phyloP scores from a whole-genome alignment of 1,140 invertebrate genomes.

The Papilio helenus region DNA sequence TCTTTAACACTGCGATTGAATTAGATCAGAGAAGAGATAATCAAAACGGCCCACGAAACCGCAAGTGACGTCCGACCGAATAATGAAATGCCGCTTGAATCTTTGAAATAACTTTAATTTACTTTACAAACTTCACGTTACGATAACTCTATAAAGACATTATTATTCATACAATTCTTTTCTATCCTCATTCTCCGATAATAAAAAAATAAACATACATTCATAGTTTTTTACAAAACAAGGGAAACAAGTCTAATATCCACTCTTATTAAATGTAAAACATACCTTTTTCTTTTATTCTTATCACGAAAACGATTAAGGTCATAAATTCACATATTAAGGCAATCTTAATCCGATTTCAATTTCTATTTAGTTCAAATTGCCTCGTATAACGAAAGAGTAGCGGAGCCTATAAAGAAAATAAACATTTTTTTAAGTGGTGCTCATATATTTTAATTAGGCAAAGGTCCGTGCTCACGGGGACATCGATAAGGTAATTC shows the following conservation, averaged over 20 bases:
- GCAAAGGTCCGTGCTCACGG: slow-evolving; percentile 53
- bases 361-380: slow-evolving; percentile 40
- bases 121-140: not conserved
- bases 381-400: slow-evolving; percentile 32
- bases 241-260: not conserved
- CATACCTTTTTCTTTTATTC: not conserved
- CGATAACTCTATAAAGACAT: no score
- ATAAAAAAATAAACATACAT: not conserved
- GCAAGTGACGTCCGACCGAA: slow-evolving; percentile 19
- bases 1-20: not conserved
- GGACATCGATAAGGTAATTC: slow-evolving; percentile 68
- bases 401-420: slow-evolving; percentile 41
- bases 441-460: slow-evolving; percentile 59
- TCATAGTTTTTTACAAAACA: not conserved
- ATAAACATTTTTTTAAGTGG: slow-evolving; percentile 48
- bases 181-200: not conserved
- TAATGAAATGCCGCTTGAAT: not conserved
- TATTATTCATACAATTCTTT: no score
- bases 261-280: not conserved
- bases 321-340: slow-evolving; percentile 38
- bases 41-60: slow-evolving; percentile 12
- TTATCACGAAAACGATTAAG: slow-evolving; percentile 20
- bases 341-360: slow-evolving; percentile 39
- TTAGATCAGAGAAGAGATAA: slow-evolving; percentile 7
- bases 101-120: not conserved